Conservation (phyloP, 1,140 invertebrate species). For the honey bee (Apis mellifera) region Amel_HAv3.1 CM009934.2:9704501-9705000, state of each 20-base stretch:
- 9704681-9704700: slow-evolving; percentile 63
- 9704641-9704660: slow-evolving; percentile 10
- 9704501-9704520: slow-evolving; percentile 54
- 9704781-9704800: slow-evolving; percentile 2
- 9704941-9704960: slow-evolving; percentile 6
- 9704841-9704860: slow-evolving; percentile 8
- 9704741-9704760: not conserved
- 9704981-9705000: too few species aligned
- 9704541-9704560: slow-evolving; percentile 64
- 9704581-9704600: slow-evolving; percentile 71
- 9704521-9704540: slow-evolving; percentile 68
- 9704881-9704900: slow-evolving; percentile 14
- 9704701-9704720: slow-evolving; percentile 63
- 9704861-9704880: slow-evolving; percentile 35
- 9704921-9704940: not conserved
- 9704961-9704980: not conserved
- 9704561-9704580: slow-evolving; percentile 64
- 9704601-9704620: slow-evolving; percentile 69
- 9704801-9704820: not conserved
- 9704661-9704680: slow-evolving; percentile 52
- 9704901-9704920: slow-evolving; percentile 19
- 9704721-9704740: slow-evolving; percentile 36
- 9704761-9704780: not conserved
- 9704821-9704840: slow-evolving; percentile 33
- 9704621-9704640: slow-evolving; percentile 63